Conservation (phyloP, 2,888 invertebrate genomes). For the Perdita meconis region DNA sequence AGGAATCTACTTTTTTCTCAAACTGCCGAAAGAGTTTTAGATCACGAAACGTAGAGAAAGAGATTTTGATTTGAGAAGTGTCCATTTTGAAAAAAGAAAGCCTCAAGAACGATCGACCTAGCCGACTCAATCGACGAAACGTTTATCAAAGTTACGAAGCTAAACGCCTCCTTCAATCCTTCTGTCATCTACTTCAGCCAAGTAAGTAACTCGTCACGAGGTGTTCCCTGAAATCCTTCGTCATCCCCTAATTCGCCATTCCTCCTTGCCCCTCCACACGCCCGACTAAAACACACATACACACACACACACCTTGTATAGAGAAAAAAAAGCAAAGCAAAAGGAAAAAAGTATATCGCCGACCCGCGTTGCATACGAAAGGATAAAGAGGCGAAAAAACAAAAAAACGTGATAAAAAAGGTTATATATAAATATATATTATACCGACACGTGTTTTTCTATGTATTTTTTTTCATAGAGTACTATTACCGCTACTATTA, state of each 20-base stretch:
- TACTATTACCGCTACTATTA: slow-evolving; percentile 60
- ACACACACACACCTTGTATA: slow-evolving; percentile 49
- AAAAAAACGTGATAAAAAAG: slow-evolving; percentile 68
- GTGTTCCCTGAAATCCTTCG: background rate
- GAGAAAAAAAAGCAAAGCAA: too few species aligned
- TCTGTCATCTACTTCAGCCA: background rate
- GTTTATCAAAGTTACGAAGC: background rate
- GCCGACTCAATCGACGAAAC: background rate
- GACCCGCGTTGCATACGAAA: slow-evolving; percentile 52
- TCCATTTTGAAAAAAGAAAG: background rate
- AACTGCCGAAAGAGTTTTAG: background rate
- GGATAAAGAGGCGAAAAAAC: slow-evolving; percentile 57
- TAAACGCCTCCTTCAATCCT: background rate
- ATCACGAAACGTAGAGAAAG: background rate
- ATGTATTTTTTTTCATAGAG: slow-evolving; percentile 69
- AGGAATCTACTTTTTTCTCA: too few species aligned
- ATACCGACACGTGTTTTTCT: slow-evolving; percentile 72
- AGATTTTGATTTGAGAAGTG: background rate
- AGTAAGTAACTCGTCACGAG: background rate
- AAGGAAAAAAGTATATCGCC: slow-evolving; percentile 33
- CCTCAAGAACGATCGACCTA: slow-evolving; percentile 17
- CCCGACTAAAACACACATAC: slow-evolving; percentile 6
- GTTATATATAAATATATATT: slow-evolving; percentile 68
- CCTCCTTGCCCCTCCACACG: slow-evolving; percentile 16
- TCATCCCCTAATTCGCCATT: slow-evolving; percentile 4